Evolutionary conservation across 2,113 vertebrate genomes (phyloP).

Genomic region (Polypterus senegalus): DNA sequence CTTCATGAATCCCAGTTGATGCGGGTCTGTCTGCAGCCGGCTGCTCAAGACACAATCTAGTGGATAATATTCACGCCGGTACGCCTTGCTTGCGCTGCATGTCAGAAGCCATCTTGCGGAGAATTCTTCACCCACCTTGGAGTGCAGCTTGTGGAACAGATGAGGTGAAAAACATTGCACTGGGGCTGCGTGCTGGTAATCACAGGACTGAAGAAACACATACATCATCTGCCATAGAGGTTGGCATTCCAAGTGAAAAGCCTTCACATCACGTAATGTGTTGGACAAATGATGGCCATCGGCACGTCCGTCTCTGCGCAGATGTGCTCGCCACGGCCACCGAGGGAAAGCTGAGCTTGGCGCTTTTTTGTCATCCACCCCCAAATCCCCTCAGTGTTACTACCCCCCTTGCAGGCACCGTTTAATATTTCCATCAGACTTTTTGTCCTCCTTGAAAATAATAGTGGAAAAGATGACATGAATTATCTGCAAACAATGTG

Average conservation of each 20-base stretch:
- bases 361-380: conserved; percentile 41
- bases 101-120: conserved; percentile 91
- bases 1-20: conserved; percentile 82
- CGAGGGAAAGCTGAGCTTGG: conserved; percentile 80
- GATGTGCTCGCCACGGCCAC: conserved; percentile 77
- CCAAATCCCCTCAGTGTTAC: conserved; percentile 6
- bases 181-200: conserved; percentile 92
- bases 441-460: conserved; percentile 87
- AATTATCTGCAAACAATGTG: conserved; percentile 95
- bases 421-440: conserved; percentile 86
- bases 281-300: conserved; percentile 97
- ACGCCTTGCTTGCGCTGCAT: conserved; percentile 66
- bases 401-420: conserved; percentile 48
- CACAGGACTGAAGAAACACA: conserved; percentile 99
- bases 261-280: conserved; percentile 93
- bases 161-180: conserved; percentile 95
- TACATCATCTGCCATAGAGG: conserved; percentile 97
- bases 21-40: conserved; percentile 72
- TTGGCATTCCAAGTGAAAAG: conserved; percentile 92
- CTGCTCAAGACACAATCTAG: conserved; percentile 68
- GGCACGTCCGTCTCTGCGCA: conserved; percentile 82
- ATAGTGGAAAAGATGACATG: conserved; percentile 89
- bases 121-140: conserved; percentile 91
- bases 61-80: conserved; percentile 77
- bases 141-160: conserved; percentile 96